Evolutionary conservation across 2,888 invertebrate species (phyloP), one percentile per base, ranked within the genome.

Genomic region (Noctuana brunneofusca): DNA sequence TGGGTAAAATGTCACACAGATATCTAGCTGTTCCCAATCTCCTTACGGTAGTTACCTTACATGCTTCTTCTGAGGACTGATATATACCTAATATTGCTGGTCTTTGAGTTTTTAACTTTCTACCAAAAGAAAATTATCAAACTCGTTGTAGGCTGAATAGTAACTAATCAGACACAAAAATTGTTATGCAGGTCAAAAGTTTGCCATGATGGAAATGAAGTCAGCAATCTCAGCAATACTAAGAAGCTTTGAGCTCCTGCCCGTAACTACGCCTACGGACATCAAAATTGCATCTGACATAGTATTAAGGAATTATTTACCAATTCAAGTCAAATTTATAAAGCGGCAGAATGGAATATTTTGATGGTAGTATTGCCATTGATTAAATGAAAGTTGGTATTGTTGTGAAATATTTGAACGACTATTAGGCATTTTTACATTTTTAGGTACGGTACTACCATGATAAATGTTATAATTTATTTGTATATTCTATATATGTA

Each of bases 121-220:
- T 24, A 24, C 3, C 24, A 24, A 24, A 24, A 24, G 5, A 24
- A 24, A 4, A 24, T 24, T n/a, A n/a, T n/a, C n/a, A n/a, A n/a
- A n/a, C n/a, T n/a, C n/a, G n/a, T n/a, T n/a, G n/a, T n/a, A n/a
- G n/a, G n/a, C n/a, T n/a, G n/a, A 38, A 8, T 38, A 14, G 8
- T 12, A 38, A 14, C 14, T 38, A 8, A n/a, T n/a, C 5, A 38
- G 6, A 8, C 14, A n/a, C n/a, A n/a, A 11, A 18, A 11, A 12
- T 16, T 16, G 11, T 18, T 18, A 18, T 43, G 18, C 79, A 93
- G 93, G 94, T 46, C 90, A 93, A 78, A 92, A 88, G 70, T 94
- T 93, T 67, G 93, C 93, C 0, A 87, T 93, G 77, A 74, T 93
- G 73, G 93, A 93, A 74, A 84, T 93, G 80, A 93, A 93, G 74